Evolutionary conservation across 2,888 invertebrate species (phyloP).

Genomic region (Abrostola triplasia): DNA sequence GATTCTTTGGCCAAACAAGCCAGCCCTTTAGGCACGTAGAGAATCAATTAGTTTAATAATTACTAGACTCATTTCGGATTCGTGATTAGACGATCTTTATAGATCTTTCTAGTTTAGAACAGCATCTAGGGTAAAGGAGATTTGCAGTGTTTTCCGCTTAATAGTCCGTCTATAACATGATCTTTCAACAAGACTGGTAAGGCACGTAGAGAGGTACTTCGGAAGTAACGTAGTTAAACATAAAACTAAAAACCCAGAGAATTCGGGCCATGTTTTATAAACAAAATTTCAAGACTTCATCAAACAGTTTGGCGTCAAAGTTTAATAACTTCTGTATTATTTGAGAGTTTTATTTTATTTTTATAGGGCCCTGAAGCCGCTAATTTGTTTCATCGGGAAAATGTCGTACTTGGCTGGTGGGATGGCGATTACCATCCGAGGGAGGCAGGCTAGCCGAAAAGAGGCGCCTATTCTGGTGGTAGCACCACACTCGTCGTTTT

Average conservation of each 20-base stretch:
- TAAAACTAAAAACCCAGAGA: too few species aligned
- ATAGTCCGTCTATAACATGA: too few species aligned
- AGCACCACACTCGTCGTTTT: slow-evolving; percentile 96
- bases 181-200: too few species aligned
- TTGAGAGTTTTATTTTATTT: slow-evolving; percentile 49
- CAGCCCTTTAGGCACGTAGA: neutral
- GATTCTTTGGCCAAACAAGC: neutral
- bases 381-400: slow-evolving; percentile 92
- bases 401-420: slow-evolving; percentile 93
- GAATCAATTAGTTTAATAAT: neutral
- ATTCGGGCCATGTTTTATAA: neutral
- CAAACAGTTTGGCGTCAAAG: neutral
- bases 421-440: slow-evolving; percentile 93
- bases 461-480: slow-evolving; percentile 96
- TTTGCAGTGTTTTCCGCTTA: too few species aligned
- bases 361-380: slow-evolving; percentile 88
- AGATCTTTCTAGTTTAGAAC: neutral
- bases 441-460: slow-evolving; percentile 91
- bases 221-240: too few species aligned
- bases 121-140: too few species aligned
- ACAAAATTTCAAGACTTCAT: slow-evolving; percentile 2
- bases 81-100: neutral
- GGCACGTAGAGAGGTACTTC: too few species aligned
- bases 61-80: neutral
- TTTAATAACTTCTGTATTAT: slow-evolving; percentile 28